Evolutionary conservation across 2,113 vertebrate genomes (phyloP).

Genomic region (Puntigrus tetrazona): DNA sequence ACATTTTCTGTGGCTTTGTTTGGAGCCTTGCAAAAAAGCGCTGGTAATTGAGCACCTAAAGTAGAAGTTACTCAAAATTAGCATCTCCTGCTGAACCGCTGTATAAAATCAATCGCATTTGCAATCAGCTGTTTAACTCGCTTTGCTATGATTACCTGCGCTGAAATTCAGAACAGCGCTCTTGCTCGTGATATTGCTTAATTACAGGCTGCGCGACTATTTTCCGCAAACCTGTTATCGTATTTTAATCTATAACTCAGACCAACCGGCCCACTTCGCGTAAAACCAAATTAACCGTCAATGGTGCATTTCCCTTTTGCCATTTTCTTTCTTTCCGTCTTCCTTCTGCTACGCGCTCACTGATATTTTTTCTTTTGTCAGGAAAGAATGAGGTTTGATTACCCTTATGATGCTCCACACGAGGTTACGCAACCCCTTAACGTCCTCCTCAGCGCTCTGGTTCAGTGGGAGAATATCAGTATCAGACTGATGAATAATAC

Average conservation of each 20-base stretch:
- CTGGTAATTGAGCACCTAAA: too few species aligned
- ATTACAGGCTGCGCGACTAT: background rate
- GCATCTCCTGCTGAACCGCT: background rate
- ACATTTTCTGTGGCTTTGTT: too few species aligned
- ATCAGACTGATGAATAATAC: constrained; percentile 29
- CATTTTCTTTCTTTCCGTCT: background rate
- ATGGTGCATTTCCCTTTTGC: background rate
- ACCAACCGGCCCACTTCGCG: background rate
- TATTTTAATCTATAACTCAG: background rate
- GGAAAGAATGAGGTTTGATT: constrained; percentile 26
- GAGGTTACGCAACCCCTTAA: background rate
- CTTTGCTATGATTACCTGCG: background rate
- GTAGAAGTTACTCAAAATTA: too few species aligned
- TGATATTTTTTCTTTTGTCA: background rate
- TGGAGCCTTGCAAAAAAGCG: too few species aligned
- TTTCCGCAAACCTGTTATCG: background rate
- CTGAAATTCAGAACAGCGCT: background rate
- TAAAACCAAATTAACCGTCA: background rate
- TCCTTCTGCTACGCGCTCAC: background rate
- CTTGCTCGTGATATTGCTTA: background rate
- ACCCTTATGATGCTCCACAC: background rate
- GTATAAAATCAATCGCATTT: background rate
- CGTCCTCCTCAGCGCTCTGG: background rate
- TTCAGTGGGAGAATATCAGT: constrained; percentile 27
- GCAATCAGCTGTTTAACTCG: background rate